Conservation (phyloP, 2,113 vertebrate species). For the Nothocercus nigrocapillus region DNA sequence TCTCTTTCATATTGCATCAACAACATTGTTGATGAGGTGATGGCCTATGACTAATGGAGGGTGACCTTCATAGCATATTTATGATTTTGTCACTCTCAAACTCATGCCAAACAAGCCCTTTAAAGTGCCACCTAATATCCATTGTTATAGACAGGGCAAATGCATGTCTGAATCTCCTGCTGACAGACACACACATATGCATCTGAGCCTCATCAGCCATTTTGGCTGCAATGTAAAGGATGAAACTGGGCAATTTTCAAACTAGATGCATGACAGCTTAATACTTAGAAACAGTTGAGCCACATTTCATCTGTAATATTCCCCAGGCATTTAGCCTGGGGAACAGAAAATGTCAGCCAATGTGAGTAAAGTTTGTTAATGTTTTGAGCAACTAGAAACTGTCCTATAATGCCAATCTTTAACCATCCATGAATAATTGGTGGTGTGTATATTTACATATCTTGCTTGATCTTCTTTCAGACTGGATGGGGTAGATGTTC, state of each 20-base stretch:
- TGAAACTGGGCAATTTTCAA: background rate
- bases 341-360: conserved; percentile 42
- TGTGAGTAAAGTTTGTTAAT: conserved; percentile 29
- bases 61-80: conserved; percentile 11
- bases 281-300: conserved; percentile 2
- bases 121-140: background rate
- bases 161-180: background rate
- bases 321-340: conserved; percentile 14
- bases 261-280: background rate
- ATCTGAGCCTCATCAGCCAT: background rate
- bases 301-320: conserved; percentile 30
- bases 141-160: background rate
- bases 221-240: background rate
- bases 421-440: background rate
- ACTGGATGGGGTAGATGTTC: background rate
- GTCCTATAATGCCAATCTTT: conserved; percentile 4
- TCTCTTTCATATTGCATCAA: background rate
- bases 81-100: background rate
- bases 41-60: conserved; percentile 6
- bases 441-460: background rate
- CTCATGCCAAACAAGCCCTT: conserved; percentile 19
- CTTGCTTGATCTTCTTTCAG: background rate
- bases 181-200: background rate
- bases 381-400: conserved; percentile 30
- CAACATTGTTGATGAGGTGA: conserved; percentile 13